Evolutionary conservation across 2,797 vertebrate species (phyloP).

Genomic region (Rachycentron canadum): DNA sequence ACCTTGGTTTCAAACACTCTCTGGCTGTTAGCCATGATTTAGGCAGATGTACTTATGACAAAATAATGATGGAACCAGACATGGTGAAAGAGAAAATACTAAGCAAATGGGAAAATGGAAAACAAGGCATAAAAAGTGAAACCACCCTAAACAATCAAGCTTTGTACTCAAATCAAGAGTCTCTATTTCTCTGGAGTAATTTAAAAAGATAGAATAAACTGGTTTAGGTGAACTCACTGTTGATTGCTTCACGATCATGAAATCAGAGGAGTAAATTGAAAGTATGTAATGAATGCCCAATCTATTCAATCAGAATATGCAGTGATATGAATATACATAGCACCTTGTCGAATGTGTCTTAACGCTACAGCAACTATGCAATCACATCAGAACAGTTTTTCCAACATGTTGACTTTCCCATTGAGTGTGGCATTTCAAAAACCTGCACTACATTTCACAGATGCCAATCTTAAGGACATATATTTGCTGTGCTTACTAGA

Average conservation of each 20-base stretch:
- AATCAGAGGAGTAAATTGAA: conserved; percentile 15
- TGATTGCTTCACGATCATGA: conserved; percentile 39
- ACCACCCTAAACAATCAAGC: conserved; percentile 9
- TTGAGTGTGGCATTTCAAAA: conserved; percentile 26
- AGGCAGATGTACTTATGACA: conserved; percentile 11
- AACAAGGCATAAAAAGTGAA: conserved; percentile 6
- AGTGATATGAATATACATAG: conserved; percentile 4
- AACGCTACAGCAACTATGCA: conserved; percentile 36
- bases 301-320: conserved; percentile 21
- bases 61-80: conserved; percentile 29
- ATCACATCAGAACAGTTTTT: conserved; percentile 32
- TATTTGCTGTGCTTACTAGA: conserved; percentile 25
- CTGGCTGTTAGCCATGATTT: conserved; percentile 11
- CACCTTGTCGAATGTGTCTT: neutral
- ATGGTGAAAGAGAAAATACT: neutral
- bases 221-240: conserved; percentile 20
- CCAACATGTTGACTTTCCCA: conserved; percentile 20
- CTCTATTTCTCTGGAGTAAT: neutral
- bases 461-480: conserved; percentile 29
- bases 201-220: conserved; percentile 23
- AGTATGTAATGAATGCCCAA: neutral
- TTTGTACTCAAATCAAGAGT: conserved; percentile 8
- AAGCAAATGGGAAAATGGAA: conserved; percentile 26
- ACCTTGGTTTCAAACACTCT: conserved; percentile 16
- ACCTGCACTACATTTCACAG: conserved; percentile 22